Conservation (phyloP, 1,140 invertebrate genomes). For the Tetramorium alpestre region DNA sequence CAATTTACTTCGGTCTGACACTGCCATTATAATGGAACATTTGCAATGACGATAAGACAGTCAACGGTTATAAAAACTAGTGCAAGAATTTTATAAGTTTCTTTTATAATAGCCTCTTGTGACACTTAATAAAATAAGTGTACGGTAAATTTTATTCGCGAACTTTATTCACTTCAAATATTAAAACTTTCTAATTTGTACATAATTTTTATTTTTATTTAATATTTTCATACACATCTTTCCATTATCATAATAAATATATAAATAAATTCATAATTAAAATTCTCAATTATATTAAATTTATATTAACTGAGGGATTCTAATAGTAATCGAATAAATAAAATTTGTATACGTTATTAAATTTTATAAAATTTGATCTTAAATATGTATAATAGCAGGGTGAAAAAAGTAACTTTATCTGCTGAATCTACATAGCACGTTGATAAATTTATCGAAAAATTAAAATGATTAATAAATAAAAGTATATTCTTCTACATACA, state of each 20-base stretch:
- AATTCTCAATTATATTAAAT: neutral
- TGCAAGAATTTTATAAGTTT: neutral
- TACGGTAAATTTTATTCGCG: constrained; percentile 1
- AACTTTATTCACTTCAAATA: neutral
- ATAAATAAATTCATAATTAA: neutral
- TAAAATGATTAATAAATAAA: neutral
- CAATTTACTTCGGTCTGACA: constrained; percentile 10
- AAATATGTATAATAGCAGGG: neutral
- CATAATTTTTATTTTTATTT: neutral
- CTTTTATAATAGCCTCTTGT: neutral
- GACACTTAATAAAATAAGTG: neutral
- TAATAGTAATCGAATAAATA: neutral
- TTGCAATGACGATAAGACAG: constrained; percentile 7
- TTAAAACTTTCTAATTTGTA: neutral
- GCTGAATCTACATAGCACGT: no score
- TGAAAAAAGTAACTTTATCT: neutral
- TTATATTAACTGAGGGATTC: neutral
- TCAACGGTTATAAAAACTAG: neutral
- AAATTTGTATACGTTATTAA: neutral
- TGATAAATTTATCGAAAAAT: neutral
- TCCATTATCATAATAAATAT: neutral
- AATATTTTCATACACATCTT: neutral
- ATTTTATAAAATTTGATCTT: neutral
- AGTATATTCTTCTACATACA: neutral
- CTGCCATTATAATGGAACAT: neutral